These are phyloP conservation scores for Oscheius sp. DNA, from an alignment of 2,888 invertebrate genomes.

Conservation along the genomic window DNA sequence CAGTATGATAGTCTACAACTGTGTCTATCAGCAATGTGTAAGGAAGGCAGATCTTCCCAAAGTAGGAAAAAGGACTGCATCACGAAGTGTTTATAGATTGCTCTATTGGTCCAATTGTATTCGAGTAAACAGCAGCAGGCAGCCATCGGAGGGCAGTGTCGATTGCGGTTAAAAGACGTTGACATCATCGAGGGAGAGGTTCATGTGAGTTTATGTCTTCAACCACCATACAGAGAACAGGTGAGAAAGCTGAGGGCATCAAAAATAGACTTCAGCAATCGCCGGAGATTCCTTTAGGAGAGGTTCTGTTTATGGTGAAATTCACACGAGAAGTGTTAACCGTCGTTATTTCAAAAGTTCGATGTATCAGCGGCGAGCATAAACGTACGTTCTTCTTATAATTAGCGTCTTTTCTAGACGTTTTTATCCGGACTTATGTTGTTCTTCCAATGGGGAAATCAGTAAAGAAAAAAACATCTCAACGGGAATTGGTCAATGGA, in stretches of 20 bases:
- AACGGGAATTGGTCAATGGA: conserved; percentile 7
- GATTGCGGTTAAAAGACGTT: conserved; percentile 15
- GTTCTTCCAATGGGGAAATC: conserved; percentile 20
- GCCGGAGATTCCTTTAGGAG: conserved; percentile 13
- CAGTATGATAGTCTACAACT: conserved; percentile 13
- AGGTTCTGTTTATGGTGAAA: conserved; percentile 19
- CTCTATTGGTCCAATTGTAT: conserved; percentile 25
- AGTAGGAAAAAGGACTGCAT: not conserved
- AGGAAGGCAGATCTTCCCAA: conserved; percentile 10
- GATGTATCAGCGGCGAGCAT: not conserved
- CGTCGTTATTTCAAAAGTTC: conserved; percentile 24
- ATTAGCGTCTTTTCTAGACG: not conserved
- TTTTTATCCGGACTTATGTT: conserved; percentile 25
- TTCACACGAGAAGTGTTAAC: conserved; percentile 3
- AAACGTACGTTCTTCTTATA: conserved; percentile 6
- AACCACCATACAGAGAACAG: conserved; percentile 1
- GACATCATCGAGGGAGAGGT: conserved; percentile 9
- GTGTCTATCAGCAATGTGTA: conserved; percentile 26
- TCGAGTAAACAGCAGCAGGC: conserved; percentile 16
- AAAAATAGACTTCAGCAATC: not conserved
- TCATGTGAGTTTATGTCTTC: conserved; percentile 2
- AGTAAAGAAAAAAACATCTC: conserved; percentile 21
- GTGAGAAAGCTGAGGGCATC: not conserved
- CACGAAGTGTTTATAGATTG: conserved; percentile 18
- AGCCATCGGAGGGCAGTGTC: conserved; percentile 21